Conservation (phyloP, 2,888 invertebrate genomes). For the Cartodere bifasciata region DNA sequence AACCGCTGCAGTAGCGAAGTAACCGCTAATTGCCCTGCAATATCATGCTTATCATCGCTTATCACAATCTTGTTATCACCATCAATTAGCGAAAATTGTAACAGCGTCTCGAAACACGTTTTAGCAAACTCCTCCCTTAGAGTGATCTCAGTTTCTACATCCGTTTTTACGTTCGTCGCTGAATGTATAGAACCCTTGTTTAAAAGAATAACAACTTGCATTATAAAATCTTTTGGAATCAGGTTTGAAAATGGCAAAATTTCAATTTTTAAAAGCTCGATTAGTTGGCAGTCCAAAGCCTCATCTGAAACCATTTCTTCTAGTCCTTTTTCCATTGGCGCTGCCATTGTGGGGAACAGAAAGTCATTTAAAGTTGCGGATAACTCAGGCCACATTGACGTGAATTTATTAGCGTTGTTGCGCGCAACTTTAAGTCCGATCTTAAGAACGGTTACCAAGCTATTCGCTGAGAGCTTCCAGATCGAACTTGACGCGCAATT, state of each 20-base stretch:
- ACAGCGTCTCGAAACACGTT: constrained; percentile 87
- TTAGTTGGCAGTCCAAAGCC: constrained; percentile 70
- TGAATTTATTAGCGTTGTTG: constrained; percentile 58
- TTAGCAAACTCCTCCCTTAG: constrained; percentile 92
- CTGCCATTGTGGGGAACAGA: constrained; percentile 71
- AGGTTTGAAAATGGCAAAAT: constrained; percentile 66
- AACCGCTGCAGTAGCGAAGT: constrained; percentile 86
- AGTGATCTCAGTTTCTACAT: constrained; percentile 67
- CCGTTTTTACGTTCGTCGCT: constrained; percentile 51
- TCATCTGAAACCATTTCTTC: constrained; percentile 54
- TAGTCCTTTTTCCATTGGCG: constrained; percentile 43
- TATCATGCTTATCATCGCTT: constrained; percentile 39
- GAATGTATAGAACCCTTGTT: constrained; percentile 80
- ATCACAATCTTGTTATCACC: constrained; percentile 43
- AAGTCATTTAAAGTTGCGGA: constrained; percentile 82
- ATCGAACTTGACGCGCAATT: constrained; percentile 65
- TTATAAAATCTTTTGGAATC: constrained; percentile 70
- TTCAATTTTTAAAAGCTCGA: constrained; percentile 69
- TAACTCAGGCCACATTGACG: constrained; percentile 75
- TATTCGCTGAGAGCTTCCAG: constrained; percentile 71
- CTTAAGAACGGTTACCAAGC: constrained; percentile 63
- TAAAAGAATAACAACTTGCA: constrained; percentile 68
- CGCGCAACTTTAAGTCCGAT: constrained; percentile 81
- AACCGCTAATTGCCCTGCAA: constrained; percentile 69
- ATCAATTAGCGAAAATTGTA: constrained; percentile 83